Conservation (phyloP, 2,113 vertebrate genomes). For the Gambusia holbrooki region DNA sequence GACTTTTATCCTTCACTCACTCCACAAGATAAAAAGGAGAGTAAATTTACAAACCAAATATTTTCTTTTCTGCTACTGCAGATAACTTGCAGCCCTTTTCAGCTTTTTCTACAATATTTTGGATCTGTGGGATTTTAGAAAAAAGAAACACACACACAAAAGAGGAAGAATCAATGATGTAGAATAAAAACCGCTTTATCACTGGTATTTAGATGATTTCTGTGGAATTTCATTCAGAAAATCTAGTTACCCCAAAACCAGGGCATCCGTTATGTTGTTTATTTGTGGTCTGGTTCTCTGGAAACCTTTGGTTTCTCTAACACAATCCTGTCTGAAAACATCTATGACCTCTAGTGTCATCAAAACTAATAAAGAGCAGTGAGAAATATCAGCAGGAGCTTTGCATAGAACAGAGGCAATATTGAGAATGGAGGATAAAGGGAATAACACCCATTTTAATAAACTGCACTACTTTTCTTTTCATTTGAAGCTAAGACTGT, state of each 20-base stretch:
- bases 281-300: slow-evolving; percentile 6
- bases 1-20: too few relatives aligned
- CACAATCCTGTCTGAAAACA: slow-evolving; percentile 15
- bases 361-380: slow-evolving; percentile 51
- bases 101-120: too few relatives aligned
- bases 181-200: neutral
- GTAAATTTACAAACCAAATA: too few relatives aligned
- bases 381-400: slow-evolving; percentile 45
- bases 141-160: too few relatives aligned
- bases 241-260: neutral
- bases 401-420: slow-evolving; percentile 32
- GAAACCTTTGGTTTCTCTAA: slow-evolving; percentile 43
- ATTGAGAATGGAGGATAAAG: slow-evolving; percentile 26
- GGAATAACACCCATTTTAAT: slow-evolving; percentile 32
- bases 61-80: too few relatives aligned
- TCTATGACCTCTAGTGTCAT: slow-evolving; percentile 8
- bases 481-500: slow-evolving; percentile 6
- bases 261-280: neutral
- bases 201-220: neutral
- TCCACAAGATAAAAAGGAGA: too few relatives aligned
- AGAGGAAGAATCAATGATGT: too few relatives aligned
- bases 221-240: neutral
- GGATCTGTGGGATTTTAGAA: too few relatives aligned
- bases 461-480: slow-evolving; percentile 25
- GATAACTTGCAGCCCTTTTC: too few relatives aligned